Conservation (phyloP, 2,888 invertebrate genomes). For the Archaeoteleia sp. region DNA sequence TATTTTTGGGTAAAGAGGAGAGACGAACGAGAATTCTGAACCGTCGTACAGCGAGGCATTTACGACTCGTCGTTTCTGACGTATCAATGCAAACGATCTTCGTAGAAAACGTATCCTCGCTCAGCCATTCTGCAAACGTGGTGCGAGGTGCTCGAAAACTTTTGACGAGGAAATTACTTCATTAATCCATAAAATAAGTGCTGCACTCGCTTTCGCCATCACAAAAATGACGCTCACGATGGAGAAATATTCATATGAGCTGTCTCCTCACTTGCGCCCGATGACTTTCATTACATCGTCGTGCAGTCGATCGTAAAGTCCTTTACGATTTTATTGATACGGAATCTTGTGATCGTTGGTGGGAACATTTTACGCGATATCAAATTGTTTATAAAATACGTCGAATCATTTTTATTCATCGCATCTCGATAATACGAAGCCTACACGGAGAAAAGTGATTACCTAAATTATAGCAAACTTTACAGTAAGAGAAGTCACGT, state of each 20-base stretch:
- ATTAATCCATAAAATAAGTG: constrained; percentile 33
- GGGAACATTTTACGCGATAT: constrained; percentile 11
- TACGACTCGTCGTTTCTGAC: constrained; percentile 45
- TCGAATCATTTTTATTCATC: constrained; percentile 18
- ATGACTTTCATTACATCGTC: constrained; percentile 26
- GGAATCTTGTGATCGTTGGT: constrained; percentile 10
- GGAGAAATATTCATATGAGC: constrained; percentile 25
- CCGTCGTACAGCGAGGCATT: constrained; percentile 48
- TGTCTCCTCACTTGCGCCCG: constrained; percentile 16
- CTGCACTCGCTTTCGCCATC: constrained; percentile 21
- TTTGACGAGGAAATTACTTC: constrained; percentile 34
- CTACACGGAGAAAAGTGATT: constrained; percentile 1
- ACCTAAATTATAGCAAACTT: constrained; percentile 1
- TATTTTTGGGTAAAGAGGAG: constrained; percentile 36
- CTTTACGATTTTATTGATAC: constrained; percentile 31
- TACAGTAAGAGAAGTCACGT: background rate
- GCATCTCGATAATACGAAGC: constrained; percentile 4
- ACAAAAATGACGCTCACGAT: constrained; percentile 14
- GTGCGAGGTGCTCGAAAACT: constrained; percentile 15
- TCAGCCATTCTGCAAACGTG: constrained; percentile 13
- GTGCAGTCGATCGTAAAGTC: constrained; percentile 25
- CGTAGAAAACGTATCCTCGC: constrained; percentile 20
- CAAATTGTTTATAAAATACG: constrained; percentile 17
- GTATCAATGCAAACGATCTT: constrained; percentile 54
- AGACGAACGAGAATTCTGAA: constrained; percentile 32